Percentiles rank a stretch among this genome's conserved stretches.
Evolutionary conservation across 2,888 invertebrate species (phyloP).

Genomic region (Leucophenga maculata): DNA sequence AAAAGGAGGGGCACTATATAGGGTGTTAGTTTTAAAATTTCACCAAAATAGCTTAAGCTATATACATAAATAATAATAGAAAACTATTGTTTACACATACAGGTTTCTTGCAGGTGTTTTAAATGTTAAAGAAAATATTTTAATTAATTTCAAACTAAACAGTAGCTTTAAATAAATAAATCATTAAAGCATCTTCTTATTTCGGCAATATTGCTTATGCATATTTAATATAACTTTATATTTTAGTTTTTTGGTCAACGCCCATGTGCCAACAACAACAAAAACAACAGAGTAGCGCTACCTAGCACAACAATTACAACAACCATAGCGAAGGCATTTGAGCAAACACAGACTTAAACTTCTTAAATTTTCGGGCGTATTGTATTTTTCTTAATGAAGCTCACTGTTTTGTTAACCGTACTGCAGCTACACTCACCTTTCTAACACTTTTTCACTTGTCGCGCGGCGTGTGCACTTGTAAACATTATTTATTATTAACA

Average conservation of each 20-base stretch:
- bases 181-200: background rate
- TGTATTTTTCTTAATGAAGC: background rate
- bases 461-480: constrained; percentile 28
- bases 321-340: constrained; percentile 50
- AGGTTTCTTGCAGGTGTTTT: background rate
- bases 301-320: constrained; percentile 48
- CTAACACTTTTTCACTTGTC: constrained; percentile 23
- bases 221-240: background rate
- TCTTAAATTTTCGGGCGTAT: constrained; percentile 53
- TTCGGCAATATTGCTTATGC: background rate
- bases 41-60: no score
- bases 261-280: constrained; percentile 57
- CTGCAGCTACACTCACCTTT: constrained; percentile 44
- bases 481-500: constrained; percentile 51
- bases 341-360: no score
- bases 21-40: background rate
- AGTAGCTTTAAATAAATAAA: no score
- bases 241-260: constrained; percentile 61
- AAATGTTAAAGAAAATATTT: no score
- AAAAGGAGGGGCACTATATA: constrained; percentile 25
- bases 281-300: constrained; percentile 44
- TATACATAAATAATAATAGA: no score
- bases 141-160: no score
- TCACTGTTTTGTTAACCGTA: background rate
- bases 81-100: background rate